Evolutionary conservation across 2,888 invertebrate species (phyloP).

Genomic region (Noctua fimbriata): DNA sequence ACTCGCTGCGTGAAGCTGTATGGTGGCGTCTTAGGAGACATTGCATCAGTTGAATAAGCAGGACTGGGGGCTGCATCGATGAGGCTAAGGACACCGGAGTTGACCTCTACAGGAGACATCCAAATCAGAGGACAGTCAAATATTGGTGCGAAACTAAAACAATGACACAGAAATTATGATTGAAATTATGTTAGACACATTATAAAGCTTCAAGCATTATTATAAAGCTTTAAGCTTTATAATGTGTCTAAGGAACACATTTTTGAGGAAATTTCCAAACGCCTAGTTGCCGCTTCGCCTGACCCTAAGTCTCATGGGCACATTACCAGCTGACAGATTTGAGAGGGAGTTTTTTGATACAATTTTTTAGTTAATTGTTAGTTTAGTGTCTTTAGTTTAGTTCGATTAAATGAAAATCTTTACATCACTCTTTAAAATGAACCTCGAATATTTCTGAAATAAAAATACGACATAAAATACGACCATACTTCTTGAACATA

Average conservation of each 20-base stretch:
- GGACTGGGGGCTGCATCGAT: slow-evolving; percentile 76
- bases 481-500: not conserved
- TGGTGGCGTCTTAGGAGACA: slow-evolving; percentile 64
- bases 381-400: not conserved
- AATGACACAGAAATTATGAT: not conserved
- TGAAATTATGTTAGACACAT: too few species aligned
- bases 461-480: not conserved
- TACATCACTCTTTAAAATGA: not conserved
- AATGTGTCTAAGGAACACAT: not conserved
- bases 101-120: slow-evolving; percentile 76
- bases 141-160: slow-evolving; percentile 76
- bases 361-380: not conserved
- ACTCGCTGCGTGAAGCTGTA: slow-evolving; percentile 70
- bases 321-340: not conserved
- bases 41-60: slow-evolving; percentile 67
- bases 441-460: not conserved
- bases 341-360: not conserved
- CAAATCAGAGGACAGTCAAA: slow-evolving; percentile 80
- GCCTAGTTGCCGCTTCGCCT: not conserved
- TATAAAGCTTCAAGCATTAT: too few species aligned
- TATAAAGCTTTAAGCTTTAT: too few species aligned
- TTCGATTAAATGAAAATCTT: not conserved
- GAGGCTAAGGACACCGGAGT: slow-evolving; percentile 70
- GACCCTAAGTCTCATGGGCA: not conserved
- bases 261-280: not conserved